Base-by-base conservation (phyloP, 2,113 vertebrate genomes). In the Sander lucioperca region DNA sequence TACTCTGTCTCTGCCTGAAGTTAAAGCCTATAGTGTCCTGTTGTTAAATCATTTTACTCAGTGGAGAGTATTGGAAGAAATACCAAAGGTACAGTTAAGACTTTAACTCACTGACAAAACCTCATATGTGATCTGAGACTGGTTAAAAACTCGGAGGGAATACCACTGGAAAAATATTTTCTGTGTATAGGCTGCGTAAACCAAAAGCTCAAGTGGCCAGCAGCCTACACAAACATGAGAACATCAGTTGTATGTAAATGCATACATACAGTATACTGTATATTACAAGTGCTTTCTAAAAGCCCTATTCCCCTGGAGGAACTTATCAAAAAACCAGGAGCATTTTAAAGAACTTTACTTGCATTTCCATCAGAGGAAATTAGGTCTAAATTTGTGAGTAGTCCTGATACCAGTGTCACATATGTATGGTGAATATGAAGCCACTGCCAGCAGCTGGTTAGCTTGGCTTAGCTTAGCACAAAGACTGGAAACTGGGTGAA, bases 41-140 rank as follows among this genome's bases (percentile, higher is more conserved):
- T 85, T 85, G 89, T 88, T 80, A 76, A 87, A 93, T 91, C 74
- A 88, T 85, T 92, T 91, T 66, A 77, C 86, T 82, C 84, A 78
- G 76, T 70, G 81, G 91, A 91, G 81, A 84, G 86, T 62, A 83
- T 81, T 83, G 87, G 54, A 88, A 90, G 62, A 88, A 90, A 77
- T 43, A 59, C 54, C 74, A 74, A 77, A 88, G 65, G 77, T 76
- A 62, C 80, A 85, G 74, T 88, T 68, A 84, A 91, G 89, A 82
- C 80, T 89, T 88, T 76, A 86, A 85, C 81, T 84, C 66, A 85
- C 68, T 79, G 65, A 45, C 50, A 74, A 70, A 68, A 72, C 82
- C 79, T 81, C 70, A 72, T 33, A 67, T 64, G 57, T 88, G 82
- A 89, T 79, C 73, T 18, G 65, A 76, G 77, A 54, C 68, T 10